Conservation (phyloP, 2,888 invertebrate species). For the Peribatodes rhomboidaria region DNA sequence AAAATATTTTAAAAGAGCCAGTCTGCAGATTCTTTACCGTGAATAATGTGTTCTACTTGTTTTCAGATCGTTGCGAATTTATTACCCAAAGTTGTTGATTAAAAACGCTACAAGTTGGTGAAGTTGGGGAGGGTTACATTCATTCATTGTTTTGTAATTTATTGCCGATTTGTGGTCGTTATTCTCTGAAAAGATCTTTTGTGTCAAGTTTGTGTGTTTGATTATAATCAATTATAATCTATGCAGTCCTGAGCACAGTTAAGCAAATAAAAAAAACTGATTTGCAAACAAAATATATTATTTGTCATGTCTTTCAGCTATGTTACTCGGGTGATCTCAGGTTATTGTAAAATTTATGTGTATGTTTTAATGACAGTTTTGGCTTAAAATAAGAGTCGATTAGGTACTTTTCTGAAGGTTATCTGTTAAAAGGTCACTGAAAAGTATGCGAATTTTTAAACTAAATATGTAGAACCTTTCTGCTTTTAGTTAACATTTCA, state of each 20-base stretch:
- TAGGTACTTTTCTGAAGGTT: too few relatives aligned
- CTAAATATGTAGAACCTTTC: not conserved
- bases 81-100: slow-evolving; percentile 41
- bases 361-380: too few relatives aligned
- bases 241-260: too few relatives aligned
- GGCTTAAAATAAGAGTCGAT: too few relatives aligned
- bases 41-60: slow-evolving; percentile 44
- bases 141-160: slow-evolving; percentile 38
- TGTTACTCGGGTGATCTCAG: too few relatives aligned
- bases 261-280: too few relatives aligned
- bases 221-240: too few relatives aligned
- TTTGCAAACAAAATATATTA: too few relatives aligned
- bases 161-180: slow-evolving; percentile 35
- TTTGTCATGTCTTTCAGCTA: too few relatives aligned
- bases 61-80: slow-evolving; percentile 37
- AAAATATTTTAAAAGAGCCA: slow-evolving; percentile 3
- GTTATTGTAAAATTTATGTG: too few relatives aligned
- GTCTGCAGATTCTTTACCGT: slow-evolving; percentile 26
- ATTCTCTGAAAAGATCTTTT: slow-evolving; percentile 9
- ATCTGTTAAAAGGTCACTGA: too few relatives aligned
- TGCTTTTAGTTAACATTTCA: not conserved
- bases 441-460: too few relatives aligned
- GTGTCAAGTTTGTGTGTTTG: not conserved
- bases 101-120: slow-evolving; percentile 17
- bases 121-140: slow-evolving; percentile 14